These are phyloP conservation scores for Pomacea maculata DNA, from an alignment of 1,140 invertebrate species.

Conservation along the genomic window DNA sequence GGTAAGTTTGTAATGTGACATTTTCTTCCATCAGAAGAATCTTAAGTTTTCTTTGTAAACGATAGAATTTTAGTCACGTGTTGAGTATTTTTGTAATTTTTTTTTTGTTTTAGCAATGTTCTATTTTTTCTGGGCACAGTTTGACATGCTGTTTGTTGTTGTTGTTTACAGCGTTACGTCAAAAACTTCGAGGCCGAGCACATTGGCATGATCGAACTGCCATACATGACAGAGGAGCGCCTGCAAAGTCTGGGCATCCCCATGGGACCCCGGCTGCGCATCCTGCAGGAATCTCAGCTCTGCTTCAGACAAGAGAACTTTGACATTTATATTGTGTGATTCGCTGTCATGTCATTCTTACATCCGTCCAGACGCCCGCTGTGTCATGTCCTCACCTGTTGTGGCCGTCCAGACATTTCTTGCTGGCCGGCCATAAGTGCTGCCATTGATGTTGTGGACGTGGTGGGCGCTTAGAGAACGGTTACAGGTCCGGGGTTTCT, in stretches of 20 bases:
- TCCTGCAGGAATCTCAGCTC: constrained; percentile 82
- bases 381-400: too few relatives aligned
- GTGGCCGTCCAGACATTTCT: too few relatives aligned
- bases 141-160: neutral
- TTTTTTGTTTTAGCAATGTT: neutral
- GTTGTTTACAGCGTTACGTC: constrained; percentile 81
- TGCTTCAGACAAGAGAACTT: constrained; percentile 66
- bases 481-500: too few relatives aligned
- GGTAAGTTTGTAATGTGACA: constrained; percentile 68
- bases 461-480: too few relatives aligned
- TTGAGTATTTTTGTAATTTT: neutral
- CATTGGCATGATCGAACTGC: constrained; percentile 90
- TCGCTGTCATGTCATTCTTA: too few relatives aligned
- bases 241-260: constrained; percentile 89
- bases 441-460: too few relatives aligned
- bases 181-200: constrained; percentile 85
- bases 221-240: constrained; percentile 89
- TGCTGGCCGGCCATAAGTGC: too few relatives aligned
- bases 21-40: too few relatives aligned
- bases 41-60: too few relatives aligned
- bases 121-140: neutral
- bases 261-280: constrained; percentile 85
- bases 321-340: constrained; percentile 67
- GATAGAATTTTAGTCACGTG: too few relatives aligned
- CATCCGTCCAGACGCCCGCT: too few relatives aligned